phyloP scores from a whole-genome alignment of 2,797 vertebrate species.

The Sebastes cheni region DNA sequence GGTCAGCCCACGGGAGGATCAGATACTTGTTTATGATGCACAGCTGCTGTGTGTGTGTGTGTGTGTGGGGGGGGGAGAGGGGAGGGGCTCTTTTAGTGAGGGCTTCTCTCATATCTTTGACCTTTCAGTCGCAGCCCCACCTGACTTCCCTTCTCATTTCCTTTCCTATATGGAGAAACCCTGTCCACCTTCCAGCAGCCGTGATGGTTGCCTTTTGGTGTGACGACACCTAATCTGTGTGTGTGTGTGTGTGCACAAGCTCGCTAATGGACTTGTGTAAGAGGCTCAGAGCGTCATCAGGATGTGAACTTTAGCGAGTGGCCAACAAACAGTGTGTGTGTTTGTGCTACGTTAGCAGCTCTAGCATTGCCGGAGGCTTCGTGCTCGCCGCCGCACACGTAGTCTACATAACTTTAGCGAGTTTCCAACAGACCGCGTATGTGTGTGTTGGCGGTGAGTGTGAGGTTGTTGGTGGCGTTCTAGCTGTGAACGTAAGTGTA shows the following conservation, averaged over 20 bases:
- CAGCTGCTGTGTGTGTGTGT: slow-evolving; percentile 19
- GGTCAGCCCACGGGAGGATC: background rate
- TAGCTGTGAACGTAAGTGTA: too few relatives aligned
- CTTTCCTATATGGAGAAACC: slow-evolving; percentile 50
- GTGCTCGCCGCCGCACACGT: too few relatives aligned
- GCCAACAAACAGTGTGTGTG: too few relatives aligned
- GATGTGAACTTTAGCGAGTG: background rate
- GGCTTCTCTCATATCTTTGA: slow-evolving; percentile 41
- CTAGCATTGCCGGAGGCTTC: too few relatives aligned
- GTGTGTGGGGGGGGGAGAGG: too few relatives aligned
- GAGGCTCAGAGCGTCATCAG: slow-evolving; percentile 61
- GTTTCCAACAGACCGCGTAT: too few relatives aligned
- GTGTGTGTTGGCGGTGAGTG: too few relatives aligned
- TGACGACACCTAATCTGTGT: slow-evolving; percentile 71
- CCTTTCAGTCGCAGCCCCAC: slow-evolving; percentile 35
- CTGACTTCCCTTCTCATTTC: slow-evolving; percentile 39
- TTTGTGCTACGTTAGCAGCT: too few relatives aligned
- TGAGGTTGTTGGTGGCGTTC: too few relatives aligned
- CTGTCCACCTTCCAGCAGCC: slow-evolving; percentile 43
- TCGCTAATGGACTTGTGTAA: slow-evolving; percentile 68
- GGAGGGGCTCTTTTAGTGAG: background rate
- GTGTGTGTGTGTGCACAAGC: background rate
- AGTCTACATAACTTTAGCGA: too few relatives aligned
- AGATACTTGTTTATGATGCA: slow-evolving; percentile 41
- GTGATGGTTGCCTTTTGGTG: background rate